Evolutionary conservation across 2,113 vertebrate species (phyloP).

Genomic region (Machaerirhynchus nigripectus): DNA sequence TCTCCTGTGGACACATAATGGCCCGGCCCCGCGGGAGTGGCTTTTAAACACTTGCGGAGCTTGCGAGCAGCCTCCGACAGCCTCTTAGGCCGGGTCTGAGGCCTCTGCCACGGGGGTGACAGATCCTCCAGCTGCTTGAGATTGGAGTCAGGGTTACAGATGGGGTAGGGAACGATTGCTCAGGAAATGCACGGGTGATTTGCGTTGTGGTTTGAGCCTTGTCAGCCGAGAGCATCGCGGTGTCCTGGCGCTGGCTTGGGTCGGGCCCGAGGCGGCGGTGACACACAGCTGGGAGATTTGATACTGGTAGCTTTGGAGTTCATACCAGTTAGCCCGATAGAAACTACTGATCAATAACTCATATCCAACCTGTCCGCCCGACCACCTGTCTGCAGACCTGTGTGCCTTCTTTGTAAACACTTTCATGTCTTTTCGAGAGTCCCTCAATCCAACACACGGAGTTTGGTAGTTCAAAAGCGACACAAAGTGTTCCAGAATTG

Average conservation of each 20-base stretch:
- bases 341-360: conserved; percentile 76
- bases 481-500: conserved; percentile 65
- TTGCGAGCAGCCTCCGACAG: conserved; percentile 68
- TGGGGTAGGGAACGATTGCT: conserved; percentile 78
- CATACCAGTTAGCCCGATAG: conserved; percentile 66
- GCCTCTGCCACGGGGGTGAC: conserved; percentile 71
- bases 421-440: conserved; percentile 81
- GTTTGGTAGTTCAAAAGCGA: conserved; percentile 67
- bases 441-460: conserved; percentile 77
- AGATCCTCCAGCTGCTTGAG: conserved; percentile 85
- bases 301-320: conserved; percentile 73
- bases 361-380: conserved; percentile 85
- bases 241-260: conserved; percentile 69
- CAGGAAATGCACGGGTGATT: conserved; percentile 85
- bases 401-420: conserved; percentile 94
- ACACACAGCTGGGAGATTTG: conserved; percentile 88
- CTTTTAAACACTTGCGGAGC: conserved; percentile 59
- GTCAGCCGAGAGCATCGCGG: conserved; percentile 5
- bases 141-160: conserved; percentile 82
- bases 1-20: conserved; percentile 92
- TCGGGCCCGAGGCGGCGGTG: conserved; percentile 67
- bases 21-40: not conserved
- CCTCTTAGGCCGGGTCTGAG: conserved; percentile 77
- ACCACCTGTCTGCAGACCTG: conserved; percentile 91
- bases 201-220: conserved; percentile 62